phyloP scores from a whole-genome alignment of 2,888 invertebrate genomes.

The Agriopis aurantiaria region DNA sequence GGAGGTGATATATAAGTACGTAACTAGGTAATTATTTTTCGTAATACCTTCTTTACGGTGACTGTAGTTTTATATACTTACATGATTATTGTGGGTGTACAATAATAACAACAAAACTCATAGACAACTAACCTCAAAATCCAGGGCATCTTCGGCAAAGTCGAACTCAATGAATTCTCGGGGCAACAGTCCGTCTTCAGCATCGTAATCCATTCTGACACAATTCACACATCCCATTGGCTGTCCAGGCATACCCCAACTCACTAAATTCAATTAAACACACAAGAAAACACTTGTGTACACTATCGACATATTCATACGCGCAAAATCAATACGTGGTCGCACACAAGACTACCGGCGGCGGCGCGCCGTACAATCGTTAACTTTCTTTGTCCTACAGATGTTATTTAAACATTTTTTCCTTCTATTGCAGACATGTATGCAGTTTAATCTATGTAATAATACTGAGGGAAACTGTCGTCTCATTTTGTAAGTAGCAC shows the following conservation, averaged over 20 bases:
- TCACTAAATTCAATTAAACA: slow-evolving; percentile 25
- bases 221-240: slow-evolving; percentile 72
- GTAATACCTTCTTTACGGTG: neutral
- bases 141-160: slow-evolving; percentile 80
- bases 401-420: slow-evolving; percentile 15
- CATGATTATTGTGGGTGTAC: slow-evolving; percentile 12
- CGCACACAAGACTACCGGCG: slow-evolving; percentile 6
- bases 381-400: slow-evolving; percentile 20
- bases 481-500: neutral
- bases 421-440: slow-evolving; percentile 13
- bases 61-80: neutral
- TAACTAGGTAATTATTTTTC: neutral
- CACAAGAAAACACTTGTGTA: slow-evolving; percentile 22
- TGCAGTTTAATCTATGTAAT: slow-evolving; percentile 1
- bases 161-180: slow-evolving; percentile 77
- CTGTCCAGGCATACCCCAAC: slow-evolving; percentile 37
- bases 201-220: slow-evolving; percentile 71
- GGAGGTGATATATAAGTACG: no score
- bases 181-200: slow-evolving; percentile 76
- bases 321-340: slow-evolving; percentile 33
- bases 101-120: slow-evolving; percentile 26
- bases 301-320: slow-evolving; percentile 29
- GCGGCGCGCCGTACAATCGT: neutral
- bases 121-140: slow-evolving; percentile 77
- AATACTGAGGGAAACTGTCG: slow-evolving; percentile 9